A percentile compares a stretch with the other conserved stretches of the same genome.
phyloP scores from a whole-genome alignment of 2,113 vertebrate genomes.

The Heterocephalus glaber region DNA sequence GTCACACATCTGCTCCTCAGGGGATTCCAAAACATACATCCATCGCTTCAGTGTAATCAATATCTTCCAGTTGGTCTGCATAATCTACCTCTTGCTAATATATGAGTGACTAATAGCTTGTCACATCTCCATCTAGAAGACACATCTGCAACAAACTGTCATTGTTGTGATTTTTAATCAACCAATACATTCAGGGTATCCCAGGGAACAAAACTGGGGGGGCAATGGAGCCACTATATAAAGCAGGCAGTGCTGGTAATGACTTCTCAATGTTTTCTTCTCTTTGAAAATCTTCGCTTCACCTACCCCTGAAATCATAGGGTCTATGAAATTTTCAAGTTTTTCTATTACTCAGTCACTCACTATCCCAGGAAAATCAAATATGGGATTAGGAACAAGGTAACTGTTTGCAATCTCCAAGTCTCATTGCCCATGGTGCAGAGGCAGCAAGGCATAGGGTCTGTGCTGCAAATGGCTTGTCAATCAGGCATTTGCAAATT shows the following conservation, averaged over 20 bases:
- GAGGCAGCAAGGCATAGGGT: background rate
- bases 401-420: background rate
- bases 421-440: background rate
- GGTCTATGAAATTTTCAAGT: background rate
- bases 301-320: background rate
- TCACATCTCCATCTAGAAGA: background rate
- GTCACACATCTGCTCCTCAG: background rate
- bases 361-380: background rate
- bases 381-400: background rate
- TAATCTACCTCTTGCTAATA: background rate
- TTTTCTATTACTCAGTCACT: background rate
- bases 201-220: background rate
- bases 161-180: background rate
- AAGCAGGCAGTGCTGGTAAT: background rate
- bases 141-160: background rate
- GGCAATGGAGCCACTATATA: background rate
- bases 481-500: background rate
- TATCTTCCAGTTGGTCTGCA: too few species aligned
- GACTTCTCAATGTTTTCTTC: background rate
- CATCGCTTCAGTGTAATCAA: background rate
- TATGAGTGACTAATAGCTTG: background rate
- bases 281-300: background rate
- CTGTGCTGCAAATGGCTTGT: background rate
- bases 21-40: background rate
- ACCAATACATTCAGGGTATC: background rate